Conservation (phyloP, 92 coral and sea anemone genomes). For the Paramuricea clavata region DNA sequence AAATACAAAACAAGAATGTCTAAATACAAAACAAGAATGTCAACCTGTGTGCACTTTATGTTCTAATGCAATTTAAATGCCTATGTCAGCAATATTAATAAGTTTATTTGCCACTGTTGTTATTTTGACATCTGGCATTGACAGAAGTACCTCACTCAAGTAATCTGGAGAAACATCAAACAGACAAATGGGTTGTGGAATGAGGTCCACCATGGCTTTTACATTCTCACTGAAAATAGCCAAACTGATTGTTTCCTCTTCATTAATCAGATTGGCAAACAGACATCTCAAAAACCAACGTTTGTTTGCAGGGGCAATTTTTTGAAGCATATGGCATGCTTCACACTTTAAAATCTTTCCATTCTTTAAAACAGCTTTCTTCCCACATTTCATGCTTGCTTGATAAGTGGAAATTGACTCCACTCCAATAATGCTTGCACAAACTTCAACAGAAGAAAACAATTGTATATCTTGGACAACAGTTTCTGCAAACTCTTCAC, state of each 20-base stretch:
- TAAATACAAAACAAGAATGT: too few species aligned
- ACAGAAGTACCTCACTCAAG: not conserved
- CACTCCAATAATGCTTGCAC: constrained; percentile 14
- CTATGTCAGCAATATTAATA: not conserved
- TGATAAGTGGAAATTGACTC: constrained; percentile 12
- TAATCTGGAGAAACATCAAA: not conserved
- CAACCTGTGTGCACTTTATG: too few species aligned
- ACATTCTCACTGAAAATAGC: constrained; percentile 10
- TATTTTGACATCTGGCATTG: constrained; percentile 10
- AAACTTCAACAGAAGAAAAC: not conserved
- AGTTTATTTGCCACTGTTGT: not conserved
- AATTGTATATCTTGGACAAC: constrained; percentile 14
- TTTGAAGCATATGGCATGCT: not conserved
- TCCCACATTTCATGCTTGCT: constrained; percentile 18
- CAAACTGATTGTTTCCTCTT: constrained; percentile 17
- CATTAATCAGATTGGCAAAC: not conserved
- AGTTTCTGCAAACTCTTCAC: not conserved
- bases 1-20: too few species aligned
- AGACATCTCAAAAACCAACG: constrained; percentile 28
- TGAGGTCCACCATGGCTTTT: not conserved
- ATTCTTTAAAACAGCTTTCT: not conserved
- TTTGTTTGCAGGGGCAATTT: not conserved
- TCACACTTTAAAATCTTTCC: constrained; percentile 6
- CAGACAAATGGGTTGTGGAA: not conserved
- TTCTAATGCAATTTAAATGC: constrained; percentile 11